Base-by-base conservation (phyloP, 2,888 invertebrate species). In the Phyllotreta striolata region DNA sequence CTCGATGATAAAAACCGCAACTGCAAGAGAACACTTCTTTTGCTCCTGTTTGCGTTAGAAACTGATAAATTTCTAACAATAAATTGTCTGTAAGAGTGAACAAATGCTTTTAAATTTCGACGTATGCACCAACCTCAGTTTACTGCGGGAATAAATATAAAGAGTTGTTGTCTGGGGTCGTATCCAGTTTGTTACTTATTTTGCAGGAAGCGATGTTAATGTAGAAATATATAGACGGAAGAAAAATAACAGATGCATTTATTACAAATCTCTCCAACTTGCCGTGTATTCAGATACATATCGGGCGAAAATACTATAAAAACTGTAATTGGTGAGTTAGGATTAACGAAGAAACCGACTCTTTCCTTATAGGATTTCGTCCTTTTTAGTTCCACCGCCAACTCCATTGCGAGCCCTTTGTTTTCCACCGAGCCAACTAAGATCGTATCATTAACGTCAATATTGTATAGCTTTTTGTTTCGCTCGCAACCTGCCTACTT, bases 81-180 rank as follows among this genome's bases (percentile, higher is more conserved):
- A 63, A 65, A 62, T 67, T 61, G 61, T 58, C 63, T 61, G 47
- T 57, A 52, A 57, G 55, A 63, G 47, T 54, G 61, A 62, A 68
- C 64, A 64, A 68, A 68, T 68, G 68, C 52, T 60, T 64, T 68
- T 68, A 66, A 68, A 68, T 68, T 63, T 68, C 66, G 56, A 64
- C 35, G 38, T 24, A 24, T 24, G 24, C 35, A 52, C 52, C 13
- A 38, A 39, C 38, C 13, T 9, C 12, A 7, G 3, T 37, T 37
- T 12, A 52, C 38, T 12, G 38, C 14, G 38, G 7, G 39, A 38
- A 52, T 52, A 52, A 52, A 52, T 10, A 52, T 52, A 13, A 38
- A 7, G 7, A 24, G 24, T 9, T 49, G 49, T 49, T 14, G 9
- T 12, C 12, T 39, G 13, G 13, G 9, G 13, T 24, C 2, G 24